phyloP scores from a whole-genome alignment of 2,113 vertebrate genomes.

The Chloroceryle aenea region DNA sequence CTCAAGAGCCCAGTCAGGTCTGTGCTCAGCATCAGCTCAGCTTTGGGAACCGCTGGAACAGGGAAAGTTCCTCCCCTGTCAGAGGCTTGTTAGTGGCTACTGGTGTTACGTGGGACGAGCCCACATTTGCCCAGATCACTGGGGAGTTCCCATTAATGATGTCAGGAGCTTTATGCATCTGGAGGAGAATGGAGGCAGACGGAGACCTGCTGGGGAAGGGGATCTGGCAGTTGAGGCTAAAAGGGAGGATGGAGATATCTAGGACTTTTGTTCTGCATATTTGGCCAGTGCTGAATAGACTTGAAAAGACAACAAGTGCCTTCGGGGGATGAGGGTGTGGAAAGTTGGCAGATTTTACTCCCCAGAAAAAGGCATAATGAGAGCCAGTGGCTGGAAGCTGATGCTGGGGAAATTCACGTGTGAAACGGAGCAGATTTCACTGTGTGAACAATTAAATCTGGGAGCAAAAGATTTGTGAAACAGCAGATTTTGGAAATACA shows the following conservation, averaged over 20 bases:
- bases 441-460: neutral
- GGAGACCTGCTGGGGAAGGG: neutral
- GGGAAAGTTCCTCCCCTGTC: neutral
- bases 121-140: neutral
- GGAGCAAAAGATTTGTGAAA: neutral
- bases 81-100: neutral
- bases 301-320: neutral
- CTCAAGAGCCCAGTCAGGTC: rapidly evolving
- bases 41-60: neutral
- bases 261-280: neutral
- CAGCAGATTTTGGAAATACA: neutral
- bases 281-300: neutral
- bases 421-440: neutral
- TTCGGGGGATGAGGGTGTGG: neutral
- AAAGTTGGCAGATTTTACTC: neutral
- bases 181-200: neutral
- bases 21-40: rapidly evolving
- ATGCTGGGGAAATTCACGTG: neutral
- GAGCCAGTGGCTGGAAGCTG: neutral
- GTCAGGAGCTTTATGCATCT: neutral
- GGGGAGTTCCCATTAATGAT: neutral
- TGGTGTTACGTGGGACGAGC: neutral
- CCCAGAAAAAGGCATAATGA: neutral
- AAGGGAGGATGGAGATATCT: neutral
- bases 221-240: neutral